Base-by-base conservation (phyloP, 2,888 invertebrate species). In the Acleris cristana region DNA sequence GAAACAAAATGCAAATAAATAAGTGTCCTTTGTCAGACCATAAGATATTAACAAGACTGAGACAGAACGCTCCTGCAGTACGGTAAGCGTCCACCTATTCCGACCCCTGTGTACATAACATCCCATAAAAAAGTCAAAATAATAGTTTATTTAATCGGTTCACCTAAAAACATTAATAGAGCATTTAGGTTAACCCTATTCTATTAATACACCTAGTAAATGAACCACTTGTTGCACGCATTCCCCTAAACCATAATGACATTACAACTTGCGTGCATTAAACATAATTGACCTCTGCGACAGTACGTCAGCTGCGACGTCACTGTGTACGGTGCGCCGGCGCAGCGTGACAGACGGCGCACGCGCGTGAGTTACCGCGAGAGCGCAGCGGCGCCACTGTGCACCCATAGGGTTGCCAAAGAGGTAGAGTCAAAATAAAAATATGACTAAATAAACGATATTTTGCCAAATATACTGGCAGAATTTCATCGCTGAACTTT, bases 301-400 rank as follows among this genome's bases (percentile, higher is more conserved):
- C 48, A 6, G 16, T 5, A 16, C 48, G 34, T 34, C 34, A 34
- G 34, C 16, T 48, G 48, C 18, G 16, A 48, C 18, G 48, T 48
- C 48, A 48, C 26, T 30, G 51, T 19, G 49, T 18, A 74, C 71
- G 70, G 58, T 65, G 72, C 73, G 69, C 71, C 60, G 63, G 71
- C 70, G 71, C 72, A 69, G 19, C 51, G 45, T 40, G 55, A 21
- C 55, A 44, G 56, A 48, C 44, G 8, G 56, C 56, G 44, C 56
- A 56, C 34, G 59, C 51, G 51, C 51, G 55, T 61, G 60, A 65
- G 60, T 61, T 65, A 65, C 65, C 54, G 65, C 49, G 30, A 51
- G 16, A 48, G 34, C 63, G 49, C 55, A 34, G 63, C 44, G 65
- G 60, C 65, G 65, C 65, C 60, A 65, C 65, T 55, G 65, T 34